Base-by-base conservation (phyloP, 2,113 vertebrate genomes). In the Rhinolophus ferrumequinum region DNA sequence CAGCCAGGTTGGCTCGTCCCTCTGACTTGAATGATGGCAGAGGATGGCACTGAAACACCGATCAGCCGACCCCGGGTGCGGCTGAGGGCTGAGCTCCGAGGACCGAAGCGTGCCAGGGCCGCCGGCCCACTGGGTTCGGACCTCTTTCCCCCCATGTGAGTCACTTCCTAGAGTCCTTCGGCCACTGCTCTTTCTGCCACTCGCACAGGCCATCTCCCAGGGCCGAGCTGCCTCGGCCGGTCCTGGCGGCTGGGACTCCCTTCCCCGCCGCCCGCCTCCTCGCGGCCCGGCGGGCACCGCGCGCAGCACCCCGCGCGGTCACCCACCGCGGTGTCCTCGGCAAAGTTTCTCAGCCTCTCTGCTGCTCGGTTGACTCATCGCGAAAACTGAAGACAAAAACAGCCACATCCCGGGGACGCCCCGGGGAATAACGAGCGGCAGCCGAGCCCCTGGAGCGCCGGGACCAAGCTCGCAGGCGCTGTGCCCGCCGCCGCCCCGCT, bases 331-430 rank as follows among this genome's bases (percentile, higher is more conserved):
- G 89, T 1, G 86, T n/a, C 96, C 79, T 60, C 16, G 89, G 79
- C 54, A 21, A 92, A 95, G 93, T 94, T 94, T 81, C 88, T 35
- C 93, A 12, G 88, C 93, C 82, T 30, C 82, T 76, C 80, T 2
- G 82, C 2, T 50, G 54, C 76, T 79, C 54, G 3, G 89, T 3
- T 16, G 95, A 52, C 92, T 87, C 83, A 33, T 35, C 21, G 5
- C 66, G 24, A 58, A 93, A 47, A 41, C 75, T 3, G 62, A 86
- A 69, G 24, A 73, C 69, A 58, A 33, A 70, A 54, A 66, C 2
- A 86, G 15, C 66, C 33, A 4, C 35, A 7, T 35, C 88, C 87
- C 52, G 9, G 18, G 77, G 95, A 44, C 47, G 93, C 67, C 47
- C n/a, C 14, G 13, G 62, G 69, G 19, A 41, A 26, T 4, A 3